These are phyloP conservation scores for Lampropteryx suffumata DNA, from an alignment of 2,888 invertebrate species.

Conservation along the genomic window DNA sequence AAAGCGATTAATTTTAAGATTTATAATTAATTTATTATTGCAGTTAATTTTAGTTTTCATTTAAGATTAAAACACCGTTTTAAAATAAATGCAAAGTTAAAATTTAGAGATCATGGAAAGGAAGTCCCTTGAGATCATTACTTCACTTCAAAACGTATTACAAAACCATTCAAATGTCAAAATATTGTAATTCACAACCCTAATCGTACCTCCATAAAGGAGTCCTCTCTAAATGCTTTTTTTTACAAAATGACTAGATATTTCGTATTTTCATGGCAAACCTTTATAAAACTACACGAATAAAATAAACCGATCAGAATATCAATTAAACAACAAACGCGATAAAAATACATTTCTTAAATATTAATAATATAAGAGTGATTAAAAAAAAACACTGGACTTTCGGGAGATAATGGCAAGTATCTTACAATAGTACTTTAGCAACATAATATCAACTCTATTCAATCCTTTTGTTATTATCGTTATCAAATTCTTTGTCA, in stretches of 20 bases:
- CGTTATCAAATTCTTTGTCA: slow-evolving; percentile 26
- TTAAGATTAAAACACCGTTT: slow-evolving; percentile 51
- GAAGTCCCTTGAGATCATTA: slow-evolving; percentile 71
- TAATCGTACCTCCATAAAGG: slow-evolving; percentile 62
- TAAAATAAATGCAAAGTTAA: slow-evolving; percentile 69
- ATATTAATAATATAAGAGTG: slow-evolving; percentile 3
- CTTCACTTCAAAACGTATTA: slow-evolving; percentile 57
- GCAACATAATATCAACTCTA: slow-evolving; percentile 27
- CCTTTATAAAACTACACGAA: slow-evolving; percentile 25
- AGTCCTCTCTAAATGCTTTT: slow-evolving; percentile 63
- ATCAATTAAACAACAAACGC: slow-evolving; percentile 42
- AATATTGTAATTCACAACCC: slow-evolving; percentile 80
- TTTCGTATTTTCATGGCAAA: slow-evolving; percentile 67
- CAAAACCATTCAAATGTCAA: slow-evolving; percentile 58
- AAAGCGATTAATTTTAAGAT: slow-evolving; percentile 61
- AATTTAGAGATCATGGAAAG: slow-evolving; percentile 75
- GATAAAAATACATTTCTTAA: slow-evolving; percentile 44
- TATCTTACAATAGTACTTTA: slow-evolving; percentile 39
- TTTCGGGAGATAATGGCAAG: slow-evolving; percentile 51
- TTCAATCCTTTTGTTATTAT: slow-evolving; percentile 17
- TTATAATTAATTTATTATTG: slow-evolving; percentile 58
- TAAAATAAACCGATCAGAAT: slow-evolving; percentile 22
- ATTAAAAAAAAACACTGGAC: slow-evolving; percentile 49
- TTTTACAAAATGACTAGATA: slow-evolving; percentile 73
- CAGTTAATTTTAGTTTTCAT: slow-evolving; percentile 50